Conservation (phyloP, 2,797 vertebrate species). For the Cynodonichthys magdalenae region DNA sequence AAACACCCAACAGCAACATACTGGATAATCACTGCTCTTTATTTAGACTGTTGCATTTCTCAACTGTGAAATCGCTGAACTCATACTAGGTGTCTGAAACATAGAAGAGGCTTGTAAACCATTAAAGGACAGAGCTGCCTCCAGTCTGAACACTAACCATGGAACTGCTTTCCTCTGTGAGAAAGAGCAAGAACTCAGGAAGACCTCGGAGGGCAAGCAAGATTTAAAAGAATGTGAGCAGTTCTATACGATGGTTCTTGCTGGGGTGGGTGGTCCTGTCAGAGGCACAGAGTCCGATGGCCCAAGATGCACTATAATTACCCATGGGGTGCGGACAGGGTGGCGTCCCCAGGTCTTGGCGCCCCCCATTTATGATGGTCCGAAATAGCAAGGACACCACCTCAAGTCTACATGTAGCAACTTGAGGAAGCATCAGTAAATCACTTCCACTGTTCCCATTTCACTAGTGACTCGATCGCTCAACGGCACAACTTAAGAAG, state of each 20-base stretch:
- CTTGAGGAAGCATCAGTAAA: constrained; percentile 57
- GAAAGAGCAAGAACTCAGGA: constrained; percentile 37
- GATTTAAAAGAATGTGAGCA: constrained; percentile 43
- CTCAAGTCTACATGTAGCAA: constrained; percentile 45
- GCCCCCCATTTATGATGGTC: constrained; percentile 76
- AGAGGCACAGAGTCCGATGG: constrained; percentile 44
- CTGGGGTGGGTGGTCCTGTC: constrained; percentile 60
- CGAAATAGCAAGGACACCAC: constrained; percentile 72
- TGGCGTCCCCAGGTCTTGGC: constrained; percentile 81
- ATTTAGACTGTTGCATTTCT: constrained; percentile 57
- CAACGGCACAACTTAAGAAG: too few species aligned
- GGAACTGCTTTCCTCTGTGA: constrained; percentile 49
- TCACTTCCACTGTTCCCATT: constrained; percentile 22
- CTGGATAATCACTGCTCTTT: constrained; percentile 54
- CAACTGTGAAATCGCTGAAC: constrained; percentile 43
- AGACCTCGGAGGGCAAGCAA: constrained; percentile 39
- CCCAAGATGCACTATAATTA: constrained; percentile 81
- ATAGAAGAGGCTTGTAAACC: constrained; percentile 26
- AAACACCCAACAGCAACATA: constrained; percentile 34
- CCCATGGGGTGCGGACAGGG: constrained; percentile 76
- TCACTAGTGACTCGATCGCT: not conserved
- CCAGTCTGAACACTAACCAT: constrained; percentile 41
- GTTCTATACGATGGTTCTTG: constrained; percentile 35
- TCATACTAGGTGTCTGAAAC: constrained; percentile 39
- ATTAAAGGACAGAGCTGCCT: constrained; percentile 52